Conservation (phyloP, 2,797 vertebrate genomes). For the Sebastes nivosus region DNA sequence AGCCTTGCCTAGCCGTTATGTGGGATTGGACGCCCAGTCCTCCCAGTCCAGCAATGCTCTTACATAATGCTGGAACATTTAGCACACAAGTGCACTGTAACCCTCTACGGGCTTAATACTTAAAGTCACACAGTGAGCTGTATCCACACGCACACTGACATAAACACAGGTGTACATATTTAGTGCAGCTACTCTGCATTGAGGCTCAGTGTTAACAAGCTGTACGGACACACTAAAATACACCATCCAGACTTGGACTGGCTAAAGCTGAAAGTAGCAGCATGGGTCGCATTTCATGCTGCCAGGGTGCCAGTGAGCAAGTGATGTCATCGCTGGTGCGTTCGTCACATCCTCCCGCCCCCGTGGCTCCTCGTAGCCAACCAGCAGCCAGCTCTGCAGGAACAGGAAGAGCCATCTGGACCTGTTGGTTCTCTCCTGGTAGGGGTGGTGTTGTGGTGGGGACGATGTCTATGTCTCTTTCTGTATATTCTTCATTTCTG, state of each 20-base stretch:
- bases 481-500: not conserved
- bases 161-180: conserved; percentile 7
- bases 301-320: conserved; percentile 57
- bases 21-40: conserved; percentile 46
- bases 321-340: conserved; percentile 66
- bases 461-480: not conserved
- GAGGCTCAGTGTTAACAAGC: conserved; percentile 11
- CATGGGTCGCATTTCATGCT: conserved; percentile 53
- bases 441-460: conserved; percentile 45
- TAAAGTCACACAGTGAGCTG: conserved; percentile 5
- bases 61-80: conserved; percentile 51
- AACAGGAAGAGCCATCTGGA: conserved; percentile 83
- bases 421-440: conserved; percentile 66
- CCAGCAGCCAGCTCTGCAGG: conserved; percentile 67
- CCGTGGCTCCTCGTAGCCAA: conserved; percentile 57
- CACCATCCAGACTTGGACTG: conserved; percentile 36
- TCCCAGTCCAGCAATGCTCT: conserved; percentile 61
- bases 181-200: conserved; percentile 7
- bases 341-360: conserved; percentile 63
- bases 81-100: not conserved
- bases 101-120: not conserved
- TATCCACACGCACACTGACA: not conserved
- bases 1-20: conserved; percentile 20
- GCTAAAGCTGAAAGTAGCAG: conserved; percentile 40
- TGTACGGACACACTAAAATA: conserved; percentile 38